Conservation (phyloP, 2,113 vertebrate species). For the Actenoides lindsayi region DNA sequence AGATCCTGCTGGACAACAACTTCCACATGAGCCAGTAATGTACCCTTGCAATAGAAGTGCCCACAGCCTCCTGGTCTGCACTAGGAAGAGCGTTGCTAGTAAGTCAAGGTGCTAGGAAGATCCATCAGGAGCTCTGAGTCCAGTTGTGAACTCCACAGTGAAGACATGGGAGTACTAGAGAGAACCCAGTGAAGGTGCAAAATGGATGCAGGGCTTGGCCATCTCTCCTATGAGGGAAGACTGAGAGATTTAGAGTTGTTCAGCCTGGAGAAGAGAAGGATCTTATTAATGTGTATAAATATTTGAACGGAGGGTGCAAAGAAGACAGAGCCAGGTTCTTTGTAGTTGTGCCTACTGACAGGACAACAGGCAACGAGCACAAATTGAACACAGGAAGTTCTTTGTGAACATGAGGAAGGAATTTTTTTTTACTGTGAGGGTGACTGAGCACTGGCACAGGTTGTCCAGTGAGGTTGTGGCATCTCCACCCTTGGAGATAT, state of each 20-base stretch:
- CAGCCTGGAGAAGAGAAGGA: neutral
- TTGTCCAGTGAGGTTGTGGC: neutral
- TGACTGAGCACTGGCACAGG: neutral
- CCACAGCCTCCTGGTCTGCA: neutral
- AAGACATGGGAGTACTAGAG: neutral
- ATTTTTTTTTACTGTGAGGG: neutral
- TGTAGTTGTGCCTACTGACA: too few relatives aligned
- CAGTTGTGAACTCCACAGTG: neutral
- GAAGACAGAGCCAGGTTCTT: neutral
- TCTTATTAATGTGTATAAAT: neutral
- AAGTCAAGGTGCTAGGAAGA: neutral
- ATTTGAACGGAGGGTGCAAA: neutral
- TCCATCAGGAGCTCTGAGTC: fast-evolving
- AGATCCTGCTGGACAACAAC: neutral
- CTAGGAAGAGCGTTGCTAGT: neutral
- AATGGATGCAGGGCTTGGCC: neutral
- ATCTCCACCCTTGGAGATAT: neutral
- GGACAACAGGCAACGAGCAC: neutral
- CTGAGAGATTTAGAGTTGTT: neutral
- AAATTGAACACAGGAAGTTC: neutral
- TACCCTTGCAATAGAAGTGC: neutral
- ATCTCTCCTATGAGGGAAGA: neutral
- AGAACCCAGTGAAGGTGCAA: neutral
- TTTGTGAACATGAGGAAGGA: neutral
- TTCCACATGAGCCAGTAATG: neutral